Percentiles rank a stretch among this genome's conserved stretches.
Evolutionary conservation across 1,140 invertebrate genomes (phyloP).

Genomic region (Aphis craccivora): DNA sequence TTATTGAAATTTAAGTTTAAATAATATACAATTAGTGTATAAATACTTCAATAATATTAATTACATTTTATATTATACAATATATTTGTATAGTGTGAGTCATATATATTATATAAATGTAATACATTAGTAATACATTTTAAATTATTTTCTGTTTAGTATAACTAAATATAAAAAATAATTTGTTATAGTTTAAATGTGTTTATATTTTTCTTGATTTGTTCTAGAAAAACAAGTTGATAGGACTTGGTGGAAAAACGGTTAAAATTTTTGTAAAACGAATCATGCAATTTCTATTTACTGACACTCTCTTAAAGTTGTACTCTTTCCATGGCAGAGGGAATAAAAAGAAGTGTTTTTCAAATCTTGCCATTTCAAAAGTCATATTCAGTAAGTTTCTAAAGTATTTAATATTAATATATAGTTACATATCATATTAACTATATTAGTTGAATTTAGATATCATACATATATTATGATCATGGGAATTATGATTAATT

Average conservation of each 20-base stretch:
- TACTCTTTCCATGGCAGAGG: conserved; percentile 10
- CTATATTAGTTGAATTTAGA: background rate
- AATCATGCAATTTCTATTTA: background rate
- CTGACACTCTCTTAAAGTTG: background rate
- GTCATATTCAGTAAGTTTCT: conserved; percentile 21
- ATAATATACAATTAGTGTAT: no score
- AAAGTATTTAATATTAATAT: background rate
- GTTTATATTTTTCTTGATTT: background rate
- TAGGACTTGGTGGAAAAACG: background rate
- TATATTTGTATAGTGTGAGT: no score
- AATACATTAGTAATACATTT: no score
- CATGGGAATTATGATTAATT: no score
- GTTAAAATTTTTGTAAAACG: background rate
- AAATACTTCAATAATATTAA: no score
- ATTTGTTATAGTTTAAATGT: no score
- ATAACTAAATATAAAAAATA: background rate
- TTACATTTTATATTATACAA: no score
- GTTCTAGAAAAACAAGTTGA: background rate
- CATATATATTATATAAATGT: no score
- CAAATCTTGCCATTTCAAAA: background rate
- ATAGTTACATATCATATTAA: background rate
- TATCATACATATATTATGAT: background rate
- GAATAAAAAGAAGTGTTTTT: background rate
- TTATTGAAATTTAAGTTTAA: no score
- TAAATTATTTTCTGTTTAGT: no score